Base-by-base conservation (phyloP, 1,140 invertebrate genomes). In the Ceratoteleas bidentatus region DNA sequence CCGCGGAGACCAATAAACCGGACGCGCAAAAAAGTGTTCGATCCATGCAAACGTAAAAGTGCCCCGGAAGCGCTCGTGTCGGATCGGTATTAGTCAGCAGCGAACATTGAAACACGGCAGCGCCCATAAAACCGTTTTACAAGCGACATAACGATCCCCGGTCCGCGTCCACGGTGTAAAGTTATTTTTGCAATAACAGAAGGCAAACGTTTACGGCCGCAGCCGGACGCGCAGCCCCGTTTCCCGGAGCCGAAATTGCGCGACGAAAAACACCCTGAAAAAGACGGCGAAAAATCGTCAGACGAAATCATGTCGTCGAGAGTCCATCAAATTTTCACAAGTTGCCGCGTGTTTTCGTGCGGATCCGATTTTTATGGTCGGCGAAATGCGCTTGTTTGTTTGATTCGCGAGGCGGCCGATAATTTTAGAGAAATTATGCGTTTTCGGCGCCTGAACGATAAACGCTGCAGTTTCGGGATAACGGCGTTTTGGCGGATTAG, bases 171-270 rank as follows among this genome's bases (percentile, higher is more conserved):
- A 57, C 50, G 47, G 65, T 78, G 58, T 68, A 74, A 84, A 82
- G 60, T 84, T 72, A 84, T 81, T 84, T 75, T 79, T 60, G 64
- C 66, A 81, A 82, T 81, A 79, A 84, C 69, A 64, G 76, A 79
- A 76, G 38, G 66, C 50, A 79, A 84, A 84, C 75, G 73, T 81
- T 81, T 81, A 76, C 73, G 70, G 65, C 76, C 69, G 38, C 14
- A 4, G 57, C 40, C 5, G 53, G 47, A 36, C 38, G 56, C 36
- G 43, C 57, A 72, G 68, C 60, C 54, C 57, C 64, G 45, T 54
- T 40, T 40, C 34, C 34, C 36, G 36, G 10, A 40, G 24, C 24
- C 24, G 24, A 24, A 24, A 24, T 24, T 4, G 1, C 24, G 24
- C 24, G 24, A 24, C 24, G 24, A 24, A 24, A 24, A 24, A 24